Evolutionary conservation across 2,888 invertebrate species (phyloP), one percentile per base, ranked within the genome.

Genomic region (Melitaea athalia): DNA sequence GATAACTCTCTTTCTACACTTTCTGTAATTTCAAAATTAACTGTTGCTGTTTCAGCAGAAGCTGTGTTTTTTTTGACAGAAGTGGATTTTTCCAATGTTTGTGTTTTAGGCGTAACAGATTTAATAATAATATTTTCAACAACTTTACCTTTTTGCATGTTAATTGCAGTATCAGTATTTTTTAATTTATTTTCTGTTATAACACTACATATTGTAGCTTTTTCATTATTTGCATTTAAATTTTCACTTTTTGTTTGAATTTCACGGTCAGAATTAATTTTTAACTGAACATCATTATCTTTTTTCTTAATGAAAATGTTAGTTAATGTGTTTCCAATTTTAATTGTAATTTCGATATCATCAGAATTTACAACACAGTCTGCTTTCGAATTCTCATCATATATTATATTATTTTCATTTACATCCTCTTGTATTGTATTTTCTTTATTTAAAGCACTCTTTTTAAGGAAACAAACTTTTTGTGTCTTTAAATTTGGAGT

Each of bases 1-100:
- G 85, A 86, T 57, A 91, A 73, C 75, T 89, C 89, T 79, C 85
- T 89, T 78, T 89, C 91, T 59, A 88, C 83, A 85, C 89, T 91
- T 71, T 86, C 87, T 69, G 91, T 89, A 12, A 89, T 91, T 78
- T 89, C 87, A 78, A 83, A 85, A 24, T 85, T 83, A 62, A 76
- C 86, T 53, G 85, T 84, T 64, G 78, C 82, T 69, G 91, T 92
- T 33, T 89, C 91, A 68, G 89, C 90, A 67, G 91, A 91, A 17
- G 86, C 87, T 61, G 91, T 92, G 72, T 88, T 85, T 77, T 88
- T 91, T 71, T 88, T 89, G 5, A 74, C 79, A 60, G 82, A 82
- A 33, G 63, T 63, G 66, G 84, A 79, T 78, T 85, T 85, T 53
- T 55, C 45, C 53, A 55, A 43, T n/a, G 53, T 57, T 43, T 69